Percentiles rank a stretch among this genome's conserved stretches.
Evolutionary conservation across 2,888 invertebrate species (phyloP).

Genomic region (Lucinisca nassula): DNA sequence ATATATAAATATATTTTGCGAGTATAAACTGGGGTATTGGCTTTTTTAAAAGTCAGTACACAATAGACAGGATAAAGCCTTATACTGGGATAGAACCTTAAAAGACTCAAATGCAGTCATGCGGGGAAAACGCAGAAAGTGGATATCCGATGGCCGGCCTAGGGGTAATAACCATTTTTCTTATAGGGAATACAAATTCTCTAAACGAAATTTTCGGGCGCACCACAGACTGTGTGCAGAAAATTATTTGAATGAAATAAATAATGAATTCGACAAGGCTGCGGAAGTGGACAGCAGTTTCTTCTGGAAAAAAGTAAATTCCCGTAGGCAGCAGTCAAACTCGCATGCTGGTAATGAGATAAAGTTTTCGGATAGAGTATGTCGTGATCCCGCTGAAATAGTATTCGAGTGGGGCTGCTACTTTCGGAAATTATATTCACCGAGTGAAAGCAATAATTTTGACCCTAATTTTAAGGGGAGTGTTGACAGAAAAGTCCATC

Average conservation of each 20-base stretch:
- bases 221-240: slow-evolving; percentile 2
- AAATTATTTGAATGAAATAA: neutral
- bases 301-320: slow-evolving; percentile 21
- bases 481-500: neutral
- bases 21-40: too few species aligned
- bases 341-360: neutral
- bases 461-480: neutral
- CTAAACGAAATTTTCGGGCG: slow-evolving; percentile 13
- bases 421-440: slow-evolving; percentile 12
- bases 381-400: neutral
- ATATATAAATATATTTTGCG: too few species aligned
- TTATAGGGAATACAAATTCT: slow-evolving; percentile 14
- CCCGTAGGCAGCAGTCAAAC: neutral
- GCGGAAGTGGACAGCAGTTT: slow-evolving; percentile 20
- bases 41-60: too few species aligned
- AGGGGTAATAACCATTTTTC: neutral
- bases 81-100: slow-evolving; percentile 22
- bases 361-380: neutral
- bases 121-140: neutral
- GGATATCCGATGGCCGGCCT: slow-evolving; percentile 9
- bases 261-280: slow-evolving; percentile 1
- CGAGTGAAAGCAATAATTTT: neutral
- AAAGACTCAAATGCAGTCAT: neutral
- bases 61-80: too few species aligned
- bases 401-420: slow-evolving; percentile 10